Evolutionary conservation across 2,888 invertebrate genomes (phyloP).

Genomic region (Rhorus exstirpatorius): DNA sequence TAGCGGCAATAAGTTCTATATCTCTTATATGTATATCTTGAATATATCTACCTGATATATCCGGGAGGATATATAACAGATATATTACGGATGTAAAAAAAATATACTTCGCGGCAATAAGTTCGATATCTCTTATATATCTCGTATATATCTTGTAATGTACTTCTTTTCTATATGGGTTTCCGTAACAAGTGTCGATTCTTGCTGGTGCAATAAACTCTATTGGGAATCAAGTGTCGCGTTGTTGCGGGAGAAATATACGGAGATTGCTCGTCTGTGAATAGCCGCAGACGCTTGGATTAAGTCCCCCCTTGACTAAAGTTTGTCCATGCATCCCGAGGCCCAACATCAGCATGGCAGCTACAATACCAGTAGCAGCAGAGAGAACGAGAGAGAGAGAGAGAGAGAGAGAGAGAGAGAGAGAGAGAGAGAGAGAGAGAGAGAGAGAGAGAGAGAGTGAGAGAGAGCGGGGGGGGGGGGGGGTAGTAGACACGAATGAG

Average conservation of each 20-base stretch:
- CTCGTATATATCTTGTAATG: no score
- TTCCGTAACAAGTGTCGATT: slow-evolving; percentile 40
- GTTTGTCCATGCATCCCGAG: slow-evolving; percentile 66
- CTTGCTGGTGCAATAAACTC: slow-evolving; percentile 58
- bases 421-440: no score
- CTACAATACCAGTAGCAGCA: slow-evolving; percentile 49
- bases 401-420: no score
- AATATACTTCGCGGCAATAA: no score
- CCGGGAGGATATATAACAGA: no score
- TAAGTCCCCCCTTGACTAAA: slow-evolving; percentile 49
- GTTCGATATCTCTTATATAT: no score
- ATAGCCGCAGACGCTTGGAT: slow-evolving; percentile 69
- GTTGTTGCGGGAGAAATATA: slow-evolving; percentile 49
- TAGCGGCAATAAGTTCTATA: no score
- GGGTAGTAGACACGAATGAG: slow-evolving; percentile 77
- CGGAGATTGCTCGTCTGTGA: slow-evolving; percentile 55
- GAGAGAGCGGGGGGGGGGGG: slow-evolving; percentile 11
- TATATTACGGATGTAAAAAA: no score
- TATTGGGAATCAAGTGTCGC: slow-evolving; percentile 61
- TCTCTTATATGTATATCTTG: no score
- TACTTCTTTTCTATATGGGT: no score
- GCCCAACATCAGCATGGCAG: slow-evolving; percentile 58
- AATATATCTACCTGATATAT: no score
- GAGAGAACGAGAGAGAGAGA: slow-evolving; percentile 1
- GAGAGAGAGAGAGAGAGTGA: neutral